Conservation (phyloP, 2,888 invertebrate genomes). For the Neria commutata region DNA sequence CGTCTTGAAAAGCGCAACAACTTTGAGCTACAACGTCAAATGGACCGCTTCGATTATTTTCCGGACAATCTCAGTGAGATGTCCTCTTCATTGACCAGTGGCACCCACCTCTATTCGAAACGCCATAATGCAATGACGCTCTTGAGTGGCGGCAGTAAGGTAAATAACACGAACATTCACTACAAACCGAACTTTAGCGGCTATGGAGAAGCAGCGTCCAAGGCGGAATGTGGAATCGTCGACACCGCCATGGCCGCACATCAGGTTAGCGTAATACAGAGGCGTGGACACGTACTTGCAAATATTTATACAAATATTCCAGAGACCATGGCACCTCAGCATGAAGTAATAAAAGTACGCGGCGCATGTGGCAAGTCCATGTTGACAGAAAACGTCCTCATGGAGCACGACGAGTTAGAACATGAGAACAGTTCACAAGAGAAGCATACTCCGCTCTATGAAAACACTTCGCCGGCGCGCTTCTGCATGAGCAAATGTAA, state of each 20-base stretch:
- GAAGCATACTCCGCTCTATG: constrained; percentile 56
- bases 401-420: constrained; percentile 54
- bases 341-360: constrained; percentile 63
- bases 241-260: constrained; percentile 55
- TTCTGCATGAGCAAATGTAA: constrained; percentile 28
- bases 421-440: constrained; percentile 54
- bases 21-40: constrained; percentile 65
- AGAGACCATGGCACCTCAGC: constrained; percentile 68
- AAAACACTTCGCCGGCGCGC: constrained; percentile 47
- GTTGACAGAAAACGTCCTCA: too few species aligned
- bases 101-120: constrained; percentile 61
- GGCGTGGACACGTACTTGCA: constrained; percentile 60
- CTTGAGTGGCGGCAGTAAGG: constrained; percentile 75
- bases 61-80: constrained; percentile 66
- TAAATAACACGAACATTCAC: constrained; percentile 82
- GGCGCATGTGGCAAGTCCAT: constrained; percentile 22
- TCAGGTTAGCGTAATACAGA: constrained; percentile 32
- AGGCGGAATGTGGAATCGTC: constrained; percentile 44
- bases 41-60: constrained; percentile 64
- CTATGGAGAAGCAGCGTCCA: constrained; percentile 14
- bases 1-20: constrained; percentile 77
- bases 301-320: constrained; percentile 72
- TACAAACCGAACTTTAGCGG: constrained; percentile 47
- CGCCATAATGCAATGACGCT: constrained; percentile 63
- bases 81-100: constrained; percentile 60